These are phyloP conservation scores for Brachionus rubens DNA, from an alignment of 1,140 invertebrate species.

Conservation along the genomic window DNA sequence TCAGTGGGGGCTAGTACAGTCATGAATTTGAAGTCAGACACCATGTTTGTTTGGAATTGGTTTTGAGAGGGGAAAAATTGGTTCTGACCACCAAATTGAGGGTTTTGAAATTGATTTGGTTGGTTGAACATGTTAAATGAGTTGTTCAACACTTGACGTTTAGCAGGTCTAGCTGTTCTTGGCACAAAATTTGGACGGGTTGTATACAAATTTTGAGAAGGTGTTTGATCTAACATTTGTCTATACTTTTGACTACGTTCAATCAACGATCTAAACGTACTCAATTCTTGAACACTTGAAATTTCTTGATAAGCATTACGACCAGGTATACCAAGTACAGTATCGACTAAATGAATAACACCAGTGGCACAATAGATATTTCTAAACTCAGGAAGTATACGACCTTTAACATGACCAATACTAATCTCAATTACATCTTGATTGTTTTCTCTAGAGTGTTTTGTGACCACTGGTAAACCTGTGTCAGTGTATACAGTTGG, in stretches of 20 bases:
- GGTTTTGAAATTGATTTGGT: background rate
- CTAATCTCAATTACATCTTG: slow-evolving; percentile 17
- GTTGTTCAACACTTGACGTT: background rate
- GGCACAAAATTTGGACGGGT: background rate
- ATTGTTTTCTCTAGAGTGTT: background rate
- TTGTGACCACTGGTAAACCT: background rate
- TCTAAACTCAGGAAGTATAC: slow-evolving; percentile 27
- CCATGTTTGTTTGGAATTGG: no score
- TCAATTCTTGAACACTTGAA: slow-evolving; percentile 19
- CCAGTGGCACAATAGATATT: slow-evolving; percentile 41
- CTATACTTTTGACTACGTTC: slow-evolving; percentile 13
- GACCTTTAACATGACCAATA: slow-evolving; percentile 39
- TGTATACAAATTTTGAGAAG: background rate
- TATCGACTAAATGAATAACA: slow-evolving; percentile 41
- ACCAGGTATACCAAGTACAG: slow-evolving; percentile 18
- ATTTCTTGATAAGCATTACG: slow-evolving; percentile 39
- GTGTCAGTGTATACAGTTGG: background rate
- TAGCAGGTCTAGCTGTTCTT: background rate
- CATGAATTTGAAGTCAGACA: background rate
- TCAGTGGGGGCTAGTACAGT: slow-evolving; percentile 25
- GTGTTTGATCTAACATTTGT: slow-evolving; percentile 35
- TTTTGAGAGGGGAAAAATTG: no score
- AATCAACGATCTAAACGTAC: slow-evolving; percentile 9
- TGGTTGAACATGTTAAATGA: background rate
- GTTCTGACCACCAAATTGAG: background rate